These are phyloP conservation scores for Drosophila miranda DNA, from an alignment of 1,140 invertebrate species.

Conservation along the genomic window DNA sequence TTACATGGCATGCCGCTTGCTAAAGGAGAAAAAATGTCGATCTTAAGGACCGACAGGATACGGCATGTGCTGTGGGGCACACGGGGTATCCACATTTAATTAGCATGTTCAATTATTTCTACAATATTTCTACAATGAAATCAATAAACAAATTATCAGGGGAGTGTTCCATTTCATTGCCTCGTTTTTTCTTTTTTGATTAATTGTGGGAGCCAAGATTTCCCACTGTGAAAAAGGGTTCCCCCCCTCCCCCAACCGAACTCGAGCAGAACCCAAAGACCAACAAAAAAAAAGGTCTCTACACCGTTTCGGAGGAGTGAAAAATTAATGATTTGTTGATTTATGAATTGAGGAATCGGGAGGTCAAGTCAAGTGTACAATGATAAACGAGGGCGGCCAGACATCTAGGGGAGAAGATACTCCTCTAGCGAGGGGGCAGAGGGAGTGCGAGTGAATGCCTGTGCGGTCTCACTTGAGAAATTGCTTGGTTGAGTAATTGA, in stretches of 20 bases:
- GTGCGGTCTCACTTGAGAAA: conserved; percentile 59
- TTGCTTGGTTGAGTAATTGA: conserved; percentile 35
- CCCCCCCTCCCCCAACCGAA: conserved; percentile 8
- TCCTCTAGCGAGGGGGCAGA: neutral
- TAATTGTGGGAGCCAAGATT: conserved; percentile 78
- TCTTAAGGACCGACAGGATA: conserved; percentile 73
- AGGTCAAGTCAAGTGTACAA: conserved; percentile 79
- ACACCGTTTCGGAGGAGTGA: conserved; percentile 55
- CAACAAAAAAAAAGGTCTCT: too few species aligned
- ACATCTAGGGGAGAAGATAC: neutral
- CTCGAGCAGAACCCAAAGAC: neutral
- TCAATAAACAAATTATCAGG: conserved; percentile 74
- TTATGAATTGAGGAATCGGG: conserved; percentile 72
- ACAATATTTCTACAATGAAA: conserved; percentile 43
- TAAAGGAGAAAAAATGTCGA: too few species aligned
- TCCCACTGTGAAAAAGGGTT: conserved; percentile 67
- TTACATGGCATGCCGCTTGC: conserved; percentile 63
- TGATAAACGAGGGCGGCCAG: conserved; percentile 53
- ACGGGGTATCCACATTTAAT: conserved; percentile 62
- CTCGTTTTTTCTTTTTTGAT: conserved; percentile 51
- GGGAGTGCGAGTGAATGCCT: conserved; percentile 17
- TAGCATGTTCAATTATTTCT: conserved; percentile 59
- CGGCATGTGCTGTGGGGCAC: neutral
- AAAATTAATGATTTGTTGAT: conserved; percentile 82
- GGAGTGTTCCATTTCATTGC: conserved; percentile 74